These are phyloP conservation scores for Troglohyphantes excavatus DNA, from an alignment of 2,888 invertebrate genomes.

Conservation along the genomic window DNA sequence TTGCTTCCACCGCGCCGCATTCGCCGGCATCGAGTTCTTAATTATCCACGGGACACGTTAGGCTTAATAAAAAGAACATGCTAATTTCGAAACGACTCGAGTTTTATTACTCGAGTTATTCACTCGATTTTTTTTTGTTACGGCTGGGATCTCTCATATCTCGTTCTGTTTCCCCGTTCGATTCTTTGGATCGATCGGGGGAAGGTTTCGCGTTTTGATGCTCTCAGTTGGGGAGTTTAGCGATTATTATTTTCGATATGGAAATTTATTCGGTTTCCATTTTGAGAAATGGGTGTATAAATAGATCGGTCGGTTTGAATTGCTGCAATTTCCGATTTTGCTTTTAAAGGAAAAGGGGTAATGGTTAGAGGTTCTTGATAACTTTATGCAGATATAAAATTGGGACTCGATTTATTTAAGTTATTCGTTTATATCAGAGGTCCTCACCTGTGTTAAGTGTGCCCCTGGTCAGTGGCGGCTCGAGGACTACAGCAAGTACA, in stretches of 20 bases:
- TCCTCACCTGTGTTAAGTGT: too few species aligned
- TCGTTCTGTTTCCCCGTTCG: neutral
- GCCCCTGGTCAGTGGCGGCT: too few species aligned
- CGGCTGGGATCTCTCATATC: neutral
- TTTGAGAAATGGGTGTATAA: neutral
- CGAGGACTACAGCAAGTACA: too few species aligned
- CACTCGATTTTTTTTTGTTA: neutral
- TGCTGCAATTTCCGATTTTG: neutral
- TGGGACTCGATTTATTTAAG: too few species aligned
- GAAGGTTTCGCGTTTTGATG: neutral
- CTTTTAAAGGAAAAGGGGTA: too few species aligned
- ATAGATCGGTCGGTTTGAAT: neutral
- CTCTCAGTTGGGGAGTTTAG: neutral
- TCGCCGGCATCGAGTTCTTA: neutral
- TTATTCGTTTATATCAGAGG: too few species aligned
- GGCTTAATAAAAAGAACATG: neutral
- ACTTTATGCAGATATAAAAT: too few species aligned
- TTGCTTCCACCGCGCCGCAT: too few species aligned
- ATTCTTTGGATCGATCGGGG: neutral
- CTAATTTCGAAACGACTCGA: neutral
- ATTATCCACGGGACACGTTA: neutral
- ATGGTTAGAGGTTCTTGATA: too few species aligned
- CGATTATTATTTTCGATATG: neutral
- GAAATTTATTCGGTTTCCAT: constrained; percentile 1
- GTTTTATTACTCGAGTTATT: neutral